Evolutionary conservation across 2,888 invertebrate species (phyloP).

Genomic region (Rhagophthalmus giganteus): DNA sequence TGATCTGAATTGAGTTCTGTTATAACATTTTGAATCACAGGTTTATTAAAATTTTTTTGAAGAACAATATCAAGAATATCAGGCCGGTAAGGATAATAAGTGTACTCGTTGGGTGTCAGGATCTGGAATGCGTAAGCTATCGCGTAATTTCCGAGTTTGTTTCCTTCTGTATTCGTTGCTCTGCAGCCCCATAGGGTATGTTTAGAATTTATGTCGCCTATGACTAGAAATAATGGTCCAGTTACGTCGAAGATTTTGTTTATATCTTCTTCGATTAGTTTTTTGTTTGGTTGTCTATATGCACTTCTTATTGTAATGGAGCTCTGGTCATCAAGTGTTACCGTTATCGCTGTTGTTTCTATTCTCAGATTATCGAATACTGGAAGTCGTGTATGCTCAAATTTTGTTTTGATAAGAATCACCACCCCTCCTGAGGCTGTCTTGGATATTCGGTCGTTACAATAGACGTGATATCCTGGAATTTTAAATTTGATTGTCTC

Average conservation of each 20-base stretch:
- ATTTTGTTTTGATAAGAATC: slow-evolving; percentile 10
- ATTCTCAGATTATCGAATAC: slow-evolving; percentile 2
- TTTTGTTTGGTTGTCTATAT: slow-evolving; percentile 1
- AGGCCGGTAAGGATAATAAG: no score
- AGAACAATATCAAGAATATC: no score
- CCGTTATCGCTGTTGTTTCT: slow-evolving; percentile 6
- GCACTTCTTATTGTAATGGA: slow-evolving; percentile 1
- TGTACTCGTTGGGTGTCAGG: no score
- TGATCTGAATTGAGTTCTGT: no score
- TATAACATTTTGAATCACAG: no score
- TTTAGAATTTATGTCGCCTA: slow-evolving; percentile 6
- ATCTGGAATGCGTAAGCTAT: not conserved
- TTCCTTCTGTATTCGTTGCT: no score
- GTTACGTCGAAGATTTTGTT: no score
- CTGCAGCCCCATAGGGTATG: slow-evolving; percentile 3
- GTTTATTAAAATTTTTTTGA: no score
- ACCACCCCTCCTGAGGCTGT: slow-evolving; percentile 2
- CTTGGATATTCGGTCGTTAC: slow-evolving; percentile 5
- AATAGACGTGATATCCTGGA: slow-evolving; percentile 9
- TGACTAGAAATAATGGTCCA: no score
- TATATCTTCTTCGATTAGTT: slow-evolving; percentile 2
- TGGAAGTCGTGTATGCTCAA: slow-evolving; percentile 7
- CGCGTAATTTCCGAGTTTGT: slow-evolving; percentile 1
- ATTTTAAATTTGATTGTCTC: slow-evolving; percentile 12
- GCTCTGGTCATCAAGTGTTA: slow-evolving; percentile 3